Evolutionary conservation across 2,113 vertebrate species (phyloP), one percentile per base, ranked within the genome.

Genomic region (Urocolius indicus): DNA sequence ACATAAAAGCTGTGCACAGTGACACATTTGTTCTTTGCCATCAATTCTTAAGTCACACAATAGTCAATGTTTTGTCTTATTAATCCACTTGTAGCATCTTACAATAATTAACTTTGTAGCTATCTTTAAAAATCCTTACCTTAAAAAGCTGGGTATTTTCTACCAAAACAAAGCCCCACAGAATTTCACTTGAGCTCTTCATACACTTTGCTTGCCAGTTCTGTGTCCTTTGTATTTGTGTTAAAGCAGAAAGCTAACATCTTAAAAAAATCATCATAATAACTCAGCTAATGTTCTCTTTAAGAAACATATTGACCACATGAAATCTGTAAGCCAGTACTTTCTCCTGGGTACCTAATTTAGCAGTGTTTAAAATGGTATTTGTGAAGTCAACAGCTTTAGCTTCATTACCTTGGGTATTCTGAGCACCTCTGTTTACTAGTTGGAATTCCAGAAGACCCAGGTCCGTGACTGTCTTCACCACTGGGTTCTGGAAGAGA

Each of bases 321-420:
- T 17, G 19, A 73, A 82, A 59, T 32, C 36, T 18, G 7, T 23
- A 58, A 52, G 46, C 13, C 27, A 61, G 29, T 32, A 32, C 32
- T 66, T 75, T 83, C 65, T 61, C 32, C 57, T 54, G 32, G 26
- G 11, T 30, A 13, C 51, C 30, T 36, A 66, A 62, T 20, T 69
- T 22, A 77, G 22, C 26, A 51, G 20, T 41, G 26, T 59, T 71
- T 77, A 85, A 61, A 79, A 46, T 10, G 32, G 16, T 23, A 66
- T 63, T 93, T 91, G 73, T 92, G 75, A 89, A 94, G 71, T 69
- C 83, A 74, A 74, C 51, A 88, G 63, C n/a, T 92, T 80, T 80
- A 82, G 65, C 57, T 90, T 84, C 57, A 7, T 96, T 98, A 98
- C 98, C 98, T 98, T 13, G 97, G 84, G 46, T 97, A 95, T 93